Evolutionary conservation across 2,888 invertebrate genomes (phyloP).

Genomic region (Agonopterix arenella): DNA sequence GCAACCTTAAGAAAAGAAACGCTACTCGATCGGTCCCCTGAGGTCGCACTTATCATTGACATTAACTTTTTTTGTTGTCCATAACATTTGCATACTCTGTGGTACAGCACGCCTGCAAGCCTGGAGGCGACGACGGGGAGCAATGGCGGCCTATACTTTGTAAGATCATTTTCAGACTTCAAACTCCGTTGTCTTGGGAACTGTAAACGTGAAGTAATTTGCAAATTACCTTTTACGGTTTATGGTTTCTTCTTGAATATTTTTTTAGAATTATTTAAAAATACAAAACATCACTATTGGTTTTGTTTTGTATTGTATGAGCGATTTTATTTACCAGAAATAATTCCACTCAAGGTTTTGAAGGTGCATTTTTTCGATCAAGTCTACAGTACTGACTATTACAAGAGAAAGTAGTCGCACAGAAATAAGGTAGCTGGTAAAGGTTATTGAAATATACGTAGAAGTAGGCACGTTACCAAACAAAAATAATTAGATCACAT

Average conservation of each 20-base stretch:
- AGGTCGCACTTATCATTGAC: conserved; percentile 71
- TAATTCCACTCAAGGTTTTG: no score
- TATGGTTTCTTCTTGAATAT: conserved; percentile 3
- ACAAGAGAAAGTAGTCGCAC: no score
- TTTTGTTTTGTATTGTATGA: no score
- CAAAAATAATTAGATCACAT: no score
- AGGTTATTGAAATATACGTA: no score
- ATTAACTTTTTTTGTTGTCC: conserved; percentile 75
- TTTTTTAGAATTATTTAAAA: no score
- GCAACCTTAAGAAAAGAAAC: conserved; percentile 35
- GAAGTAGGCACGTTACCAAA: no score
- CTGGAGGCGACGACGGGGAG: conserved; percentile 39
- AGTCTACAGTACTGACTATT: no score
- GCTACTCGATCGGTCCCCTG: conserved; percentile 54
- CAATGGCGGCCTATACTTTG: conserved; percentile 60
- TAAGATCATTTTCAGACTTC: conserved; percentile 73
- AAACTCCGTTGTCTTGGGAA: conserved; percentile 48
- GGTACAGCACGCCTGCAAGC: conserved; percentile 55
- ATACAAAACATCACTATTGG: no score
- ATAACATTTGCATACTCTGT: conserved; percentile 74
- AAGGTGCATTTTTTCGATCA: no score
- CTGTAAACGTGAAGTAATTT: conserved; percentile 49
- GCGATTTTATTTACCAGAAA: no score
- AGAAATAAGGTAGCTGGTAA: no score
- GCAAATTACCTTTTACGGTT: conserved; percentile 46